Base-by-base conservation (phyloP, 2,113 vertebrate genomes). In the Bos javanicus region DNA sequence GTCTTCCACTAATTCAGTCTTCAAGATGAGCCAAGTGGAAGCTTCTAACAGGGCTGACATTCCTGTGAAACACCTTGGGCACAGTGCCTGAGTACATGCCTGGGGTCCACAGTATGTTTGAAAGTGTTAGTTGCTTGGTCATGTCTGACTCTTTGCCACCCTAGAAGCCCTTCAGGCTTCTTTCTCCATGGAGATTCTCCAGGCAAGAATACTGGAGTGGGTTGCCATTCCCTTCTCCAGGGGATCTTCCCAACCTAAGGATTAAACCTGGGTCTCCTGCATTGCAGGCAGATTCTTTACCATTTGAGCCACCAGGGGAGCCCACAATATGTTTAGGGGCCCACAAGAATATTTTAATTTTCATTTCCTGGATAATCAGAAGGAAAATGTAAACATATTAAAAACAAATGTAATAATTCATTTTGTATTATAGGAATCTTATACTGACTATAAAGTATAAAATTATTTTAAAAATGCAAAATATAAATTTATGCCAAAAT, bases 51-150 rank as follows among this genome's bases (percentile, higher is more conserved):
- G 56, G 50, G 60, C 46, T 56, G 28, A 6, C 0, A 0, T 36
- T 28, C 14, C 33, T 26, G 0, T 6, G 3, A 7, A 48, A 25
- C 33, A 26, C 0, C 0, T 6, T 1, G 62, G 36, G 16, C 26
- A 28, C 2, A 11, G 15, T 23, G 21, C 50, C 19, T 39, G 19
- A 39, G 67, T 39, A 36, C 67, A 23, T 23, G 21, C 67, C 36
- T 36, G 78, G 76, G 36, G 26, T 1, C 43, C 6, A 3, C 0
- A 7, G 25, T 25, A 50, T 6, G 2, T 43, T 76, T 43, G 23
- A 76, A 76, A 76, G 39, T 26, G 39, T 14, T 43, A 43, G 71
- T 76, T 43, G 23, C 39, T 76, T 6, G 12, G 39, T 4, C 23
- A 0, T 43, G 39, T 43, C 39, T 43, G 23, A 76, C 12, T 76